phyloP scores from a whole-genome alignment of 2,113 vertebrate genomes.

The Piliocolobus tephrosceles region DNA sequence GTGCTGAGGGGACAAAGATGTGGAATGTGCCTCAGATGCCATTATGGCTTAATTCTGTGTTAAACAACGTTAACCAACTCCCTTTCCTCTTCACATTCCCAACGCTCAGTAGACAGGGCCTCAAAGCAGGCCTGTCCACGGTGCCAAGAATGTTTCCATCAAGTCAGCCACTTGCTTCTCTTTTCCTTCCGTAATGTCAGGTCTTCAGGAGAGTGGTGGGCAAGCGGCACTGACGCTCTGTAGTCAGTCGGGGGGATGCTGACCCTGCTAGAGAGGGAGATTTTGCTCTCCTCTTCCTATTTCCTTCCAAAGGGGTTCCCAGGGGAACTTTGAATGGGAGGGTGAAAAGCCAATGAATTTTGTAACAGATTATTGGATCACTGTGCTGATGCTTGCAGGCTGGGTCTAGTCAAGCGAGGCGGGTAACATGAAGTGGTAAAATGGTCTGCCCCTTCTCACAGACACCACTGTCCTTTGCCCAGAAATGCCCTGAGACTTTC shows the following conservation, averaged over 20 bases:
- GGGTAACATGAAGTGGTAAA: background rate
- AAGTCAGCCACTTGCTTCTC: background rate
- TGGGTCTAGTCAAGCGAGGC: background rate
- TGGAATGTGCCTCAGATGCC: background rate
- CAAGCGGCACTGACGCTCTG: rapidly evolving
- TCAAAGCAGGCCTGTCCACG: background rate
- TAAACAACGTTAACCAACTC: background rate
- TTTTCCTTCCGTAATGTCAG: rapidly evolving
- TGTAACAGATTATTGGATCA: background rate
- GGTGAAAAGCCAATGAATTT: background rate
- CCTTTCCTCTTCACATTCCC: background rate
- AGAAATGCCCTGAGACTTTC: background rate
- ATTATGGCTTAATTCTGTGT: background rate
- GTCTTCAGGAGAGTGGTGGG: background rate
- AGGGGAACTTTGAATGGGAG: background rate
- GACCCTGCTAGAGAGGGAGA: background rate
- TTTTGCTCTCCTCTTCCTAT: background rate
- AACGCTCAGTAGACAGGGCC: background rate
- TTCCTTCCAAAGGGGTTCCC: background rate
- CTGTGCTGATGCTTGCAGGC: background rate
- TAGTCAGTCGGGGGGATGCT: too few relatives aligned
- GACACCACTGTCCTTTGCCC: background rate
- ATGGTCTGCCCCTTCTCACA: background rate
- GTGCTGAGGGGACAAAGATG: background rate
- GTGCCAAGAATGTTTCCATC: background rate